Evolutionary conservation across 2,113 vertebrate species (phyloP).

Genomic region (Oryzias javanicus): DNA sequence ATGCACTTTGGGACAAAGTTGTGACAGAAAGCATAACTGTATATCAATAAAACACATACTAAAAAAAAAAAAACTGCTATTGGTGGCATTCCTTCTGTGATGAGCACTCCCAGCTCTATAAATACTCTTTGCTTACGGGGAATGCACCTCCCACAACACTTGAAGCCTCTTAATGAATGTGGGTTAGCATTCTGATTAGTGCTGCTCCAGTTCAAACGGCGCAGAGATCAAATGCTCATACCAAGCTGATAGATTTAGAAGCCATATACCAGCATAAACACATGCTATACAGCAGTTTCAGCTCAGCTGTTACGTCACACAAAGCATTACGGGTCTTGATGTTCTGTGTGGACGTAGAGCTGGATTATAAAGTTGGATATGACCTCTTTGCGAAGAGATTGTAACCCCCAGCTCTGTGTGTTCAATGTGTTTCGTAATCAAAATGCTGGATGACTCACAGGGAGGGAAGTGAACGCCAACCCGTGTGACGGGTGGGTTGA

Average conservation of each 20-base stretch:
- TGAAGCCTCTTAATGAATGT: slow-evolving; percentile 26
- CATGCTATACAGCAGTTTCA: slow-evolving; percentile 26
- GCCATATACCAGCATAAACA: slow-evolving; percentile 34
- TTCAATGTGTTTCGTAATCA: slow-evolving; percentile 66
- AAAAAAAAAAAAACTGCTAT: background rate
- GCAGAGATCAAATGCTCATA: slow-evolving; percentile 35
- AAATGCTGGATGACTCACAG: slow-evolving; percentile 54
- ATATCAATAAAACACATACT: slow-evolving; percentile 52
- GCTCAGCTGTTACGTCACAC: slow-evolving; percentile 60
- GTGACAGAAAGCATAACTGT: slow-evolving; percentile 48
- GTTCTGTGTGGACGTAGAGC: slow-evolving; percentile 48
- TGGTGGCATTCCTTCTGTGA: slow-evolving; percentile 6
- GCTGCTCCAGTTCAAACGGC: slow-evolving; percentile 14
- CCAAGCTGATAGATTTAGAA: slow-evolving; percentile 35
- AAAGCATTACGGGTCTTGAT: slow-evolving; percentile 18
- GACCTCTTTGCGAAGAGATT: slow-evolving; percentile 68
- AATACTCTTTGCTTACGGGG: slow-evolving; percentile 11
- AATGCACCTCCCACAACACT: slow-evolving; percentile 19
- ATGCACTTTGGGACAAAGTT: slow-evolving; percentile 17
- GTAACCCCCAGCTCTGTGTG: slow-evolving; percentile 38
- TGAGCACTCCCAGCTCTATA: slow-evolving; percentile 6
- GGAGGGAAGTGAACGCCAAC: slow-evolving; percentile 27
- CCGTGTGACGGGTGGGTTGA: slow-evolving; percentile 7
- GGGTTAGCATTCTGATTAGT: slow-evolving; percentile 35
- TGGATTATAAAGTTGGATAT: slow-evolving; percentile 68